Conservation (phyloP, 2,888 invertebrate species). For the Campoplex nolae region DNA sequence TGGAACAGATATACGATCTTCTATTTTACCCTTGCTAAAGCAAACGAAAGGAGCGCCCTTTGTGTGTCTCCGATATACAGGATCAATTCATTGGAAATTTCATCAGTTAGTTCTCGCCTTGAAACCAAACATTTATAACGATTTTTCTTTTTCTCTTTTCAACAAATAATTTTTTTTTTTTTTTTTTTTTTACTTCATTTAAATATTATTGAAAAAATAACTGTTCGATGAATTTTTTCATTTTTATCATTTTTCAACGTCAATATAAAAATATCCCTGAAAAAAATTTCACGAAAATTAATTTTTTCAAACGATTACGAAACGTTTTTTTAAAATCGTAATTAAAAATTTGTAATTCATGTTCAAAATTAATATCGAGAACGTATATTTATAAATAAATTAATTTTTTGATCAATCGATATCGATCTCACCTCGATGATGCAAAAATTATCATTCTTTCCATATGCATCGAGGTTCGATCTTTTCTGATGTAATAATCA, state of each 20-base stretch:
- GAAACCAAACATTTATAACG: neutral
- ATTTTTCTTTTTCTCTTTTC: too few relatives aligned
- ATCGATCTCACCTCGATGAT: neutral
- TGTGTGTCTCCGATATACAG: neutral
- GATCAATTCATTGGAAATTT: neutral
- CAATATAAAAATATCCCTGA: neutral
- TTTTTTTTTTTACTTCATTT: too few relatives aligned
- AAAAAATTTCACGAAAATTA: neutral
- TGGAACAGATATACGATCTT: constrained; percentile 22
- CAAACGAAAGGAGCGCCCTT: constrained; percentile 12
- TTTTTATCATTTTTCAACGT: neutral
- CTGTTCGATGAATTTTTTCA: too few relatives aligned
- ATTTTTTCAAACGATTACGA: neutral
- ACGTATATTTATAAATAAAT: neutral
- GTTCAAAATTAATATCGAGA: neutral
- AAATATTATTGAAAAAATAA: too few relatives aligned
- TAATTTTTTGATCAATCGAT: neutral
- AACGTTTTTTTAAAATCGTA: neutral
- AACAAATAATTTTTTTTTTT: too few relatives aligned
- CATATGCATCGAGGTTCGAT: neutral
- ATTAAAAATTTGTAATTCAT: neutral
- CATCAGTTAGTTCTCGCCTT: neutral
- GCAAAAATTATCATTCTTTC: neutral
- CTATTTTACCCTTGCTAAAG: constrained; percentile 15
- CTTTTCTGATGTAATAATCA: constrained; percentile 74